Percentiles rank a stretch among this genome's conserved stretches.
These are phyloP conservation scores for Mimas tiliae DNA, from an alignment of 2,888 invertebrate species.

Conservation along the genomic window DNA sequence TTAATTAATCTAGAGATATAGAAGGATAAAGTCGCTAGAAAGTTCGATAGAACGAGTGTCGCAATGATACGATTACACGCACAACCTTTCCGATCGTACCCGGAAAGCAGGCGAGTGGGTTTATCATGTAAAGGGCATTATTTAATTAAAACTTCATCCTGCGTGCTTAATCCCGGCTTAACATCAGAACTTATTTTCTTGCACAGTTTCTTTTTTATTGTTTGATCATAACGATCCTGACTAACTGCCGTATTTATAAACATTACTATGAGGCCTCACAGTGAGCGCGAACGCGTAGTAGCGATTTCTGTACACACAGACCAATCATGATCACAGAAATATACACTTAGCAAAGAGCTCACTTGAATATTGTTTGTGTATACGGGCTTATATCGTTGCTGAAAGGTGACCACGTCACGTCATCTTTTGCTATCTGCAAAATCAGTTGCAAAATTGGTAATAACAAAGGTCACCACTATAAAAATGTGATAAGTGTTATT, in stretches of 20 bases:
- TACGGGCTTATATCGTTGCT: too few species aligned
- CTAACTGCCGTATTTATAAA: too few species aligned
- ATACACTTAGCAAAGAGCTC: too few species aligned
- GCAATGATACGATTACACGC: slow-evolving; percentile 36
- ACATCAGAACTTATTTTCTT: background rate
- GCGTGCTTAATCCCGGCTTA: slow-evolving; percentile 10
- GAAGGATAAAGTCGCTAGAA: slow-evolving; percentile 28
- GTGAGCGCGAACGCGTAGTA: too few species aligned
- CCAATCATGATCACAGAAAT: too few species aligned
- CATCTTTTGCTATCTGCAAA: too few species aligned
- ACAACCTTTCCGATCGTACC: slow-evolving; percentile 26
- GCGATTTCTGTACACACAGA: too few species aligned
- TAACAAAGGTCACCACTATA: background rate
- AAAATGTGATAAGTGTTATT: background rate
- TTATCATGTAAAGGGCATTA: slow-evolving; percentile 26
- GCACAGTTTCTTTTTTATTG: background rate
- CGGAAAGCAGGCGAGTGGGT: slow-evolving; percentile 27
- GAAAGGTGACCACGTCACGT: too few species aligned
- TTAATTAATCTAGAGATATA: slow-evolving; percentile 14
- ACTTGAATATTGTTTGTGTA: too few species aligned
- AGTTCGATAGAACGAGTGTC: slow-evolving; percentile 37
- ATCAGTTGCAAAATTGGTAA: background rate
- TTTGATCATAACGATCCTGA: too few species aligned
- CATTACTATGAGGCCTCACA: too few species aligned
- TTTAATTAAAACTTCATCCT: slow-evolving; percentile 31